These are phyloP conservation scores for Pterocles burchelli DNA, from an alignment of 2,113 vertebrate genomes.

Conservation along the genomic window DNA sequence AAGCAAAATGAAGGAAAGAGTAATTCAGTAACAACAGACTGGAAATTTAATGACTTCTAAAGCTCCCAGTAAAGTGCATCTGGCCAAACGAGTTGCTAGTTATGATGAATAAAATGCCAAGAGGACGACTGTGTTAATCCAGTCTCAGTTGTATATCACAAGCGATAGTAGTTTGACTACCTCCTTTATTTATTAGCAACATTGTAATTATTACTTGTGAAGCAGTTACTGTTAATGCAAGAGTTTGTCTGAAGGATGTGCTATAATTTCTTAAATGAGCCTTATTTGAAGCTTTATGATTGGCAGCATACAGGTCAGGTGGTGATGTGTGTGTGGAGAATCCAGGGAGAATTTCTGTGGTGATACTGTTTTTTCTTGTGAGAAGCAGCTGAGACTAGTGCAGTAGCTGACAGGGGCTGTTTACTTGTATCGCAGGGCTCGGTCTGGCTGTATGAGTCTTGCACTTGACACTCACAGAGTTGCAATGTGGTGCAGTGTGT, in stretches of 20 bases:
- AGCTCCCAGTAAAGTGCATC: not conserved
- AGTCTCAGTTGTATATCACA: not conserved
- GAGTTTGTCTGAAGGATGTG: not conserved
- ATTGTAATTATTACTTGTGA: not conserved
- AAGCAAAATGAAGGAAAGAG: not conserved
- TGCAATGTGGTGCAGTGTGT: fast-evolving
- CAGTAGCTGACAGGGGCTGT: not conserved
- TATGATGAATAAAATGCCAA: not conserved
- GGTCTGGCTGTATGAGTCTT: too few relatives aligned
- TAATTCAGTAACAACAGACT: not conserved
- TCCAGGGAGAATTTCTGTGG: not conserved
- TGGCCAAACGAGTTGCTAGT: not conserved
- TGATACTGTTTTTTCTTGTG: fast-evolving
- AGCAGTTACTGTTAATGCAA: not conserved
- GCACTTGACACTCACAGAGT: fast-evolving
- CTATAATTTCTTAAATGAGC: not conserved
- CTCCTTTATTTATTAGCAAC: not conserved
- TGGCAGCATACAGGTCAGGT: not conserved
- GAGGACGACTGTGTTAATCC: not conserved
- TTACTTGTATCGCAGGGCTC: not conserved
- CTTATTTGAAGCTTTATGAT: not conserved
- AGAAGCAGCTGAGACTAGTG: not conserved
- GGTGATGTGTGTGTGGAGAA: not conserved
- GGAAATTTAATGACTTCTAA: not conserved
- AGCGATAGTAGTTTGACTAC: not conserved